Evolutionary conservation across 2,888 invertebrate genomes (phyloP).

Genomic region (Ophonus ardosiacus): DNA sequence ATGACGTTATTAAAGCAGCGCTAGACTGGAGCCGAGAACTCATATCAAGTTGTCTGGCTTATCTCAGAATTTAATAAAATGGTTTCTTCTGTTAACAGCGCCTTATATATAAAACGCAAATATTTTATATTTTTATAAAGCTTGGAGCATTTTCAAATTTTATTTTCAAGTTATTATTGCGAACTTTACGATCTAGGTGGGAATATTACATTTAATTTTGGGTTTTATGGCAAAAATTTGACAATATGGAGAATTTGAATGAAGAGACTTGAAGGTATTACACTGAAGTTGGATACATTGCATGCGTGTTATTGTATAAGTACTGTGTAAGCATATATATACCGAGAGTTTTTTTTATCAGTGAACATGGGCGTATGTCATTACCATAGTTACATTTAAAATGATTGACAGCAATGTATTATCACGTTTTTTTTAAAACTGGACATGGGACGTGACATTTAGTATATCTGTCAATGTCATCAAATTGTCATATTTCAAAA

Average conservation of each 20-base stretch:
- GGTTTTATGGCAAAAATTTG: not conserved
- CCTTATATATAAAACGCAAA: constrained; percentile 13
- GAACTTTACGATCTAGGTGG: not conserved
- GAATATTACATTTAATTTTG: not conserved
- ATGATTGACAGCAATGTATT: too few relatives aligned
- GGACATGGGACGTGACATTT: too few relatives aligned
- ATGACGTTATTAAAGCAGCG: constrained; percentile 36
- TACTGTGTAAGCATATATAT: too few relatives aligned
- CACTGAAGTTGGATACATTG: too few relatives aligned
- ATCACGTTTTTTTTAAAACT: too few relatives aligned
- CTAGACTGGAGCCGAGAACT: not conserved
- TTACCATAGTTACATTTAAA: too few relatives aligned
- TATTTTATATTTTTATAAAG: constrained; percentile 46
- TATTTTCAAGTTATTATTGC: constrained; percentile 7
- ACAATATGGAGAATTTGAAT: not conserved
- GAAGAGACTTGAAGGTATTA: too few relatives aligned
- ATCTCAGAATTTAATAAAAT: constrained; percentile 39
- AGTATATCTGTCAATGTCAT: too few relatives aligned
- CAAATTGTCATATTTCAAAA: too few relatives aligned
- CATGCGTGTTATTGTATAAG: too few relatives aligned
- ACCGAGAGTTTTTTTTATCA: too few relatives aligned
- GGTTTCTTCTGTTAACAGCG: constrained; percentile 13
- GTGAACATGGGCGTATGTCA: too few relatives aligned
- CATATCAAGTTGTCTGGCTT: constrained; percentile 27
- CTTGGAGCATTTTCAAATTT: constrained; percentile 19